Evolutionary conservation across 2,888 invertebrate genomes (phyloP).

Genomic region (Lordiphosa fenestrarum): DNA sequence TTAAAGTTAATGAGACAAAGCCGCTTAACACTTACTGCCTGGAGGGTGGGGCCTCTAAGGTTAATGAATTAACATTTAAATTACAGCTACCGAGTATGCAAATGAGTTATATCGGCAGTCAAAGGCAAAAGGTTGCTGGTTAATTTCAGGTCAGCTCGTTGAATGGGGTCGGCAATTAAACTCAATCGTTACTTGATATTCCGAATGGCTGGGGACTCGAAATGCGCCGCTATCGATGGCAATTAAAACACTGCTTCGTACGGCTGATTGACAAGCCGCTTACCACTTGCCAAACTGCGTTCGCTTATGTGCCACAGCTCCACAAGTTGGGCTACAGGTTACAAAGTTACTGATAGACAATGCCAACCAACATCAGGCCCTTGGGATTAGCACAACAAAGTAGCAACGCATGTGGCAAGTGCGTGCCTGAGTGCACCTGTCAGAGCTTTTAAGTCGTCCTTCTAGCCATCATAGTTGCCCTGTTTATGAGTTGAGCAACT

Average conservation of each 20-base stretch:
- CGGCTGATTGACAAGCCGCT: conserved; percentile 8
- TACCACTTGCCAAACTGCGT: conserved; percentile 6
- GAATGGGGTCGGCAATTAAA: conserved; percentile 59
- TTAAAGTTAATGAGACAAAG: conserved; percentile 64
- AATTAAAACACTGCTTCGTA: neutral
- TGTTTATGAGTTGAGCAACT: conserved; percentile 51
- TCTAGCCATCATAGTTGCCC: conserved; percentile 43
- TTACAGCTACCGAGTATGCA: conserved; percentile 27
- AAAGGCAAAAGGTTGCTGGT: conserved; percentile 10
- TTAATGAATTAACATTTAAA: conserved; percentile 57
- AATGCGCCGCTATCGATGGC: neutral
- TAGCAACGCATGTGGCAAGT: conserved; percentile 41
- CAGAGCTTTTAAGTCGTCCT: conserved; percentile 53
- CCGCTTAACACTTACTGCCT: conserved; percentile 11
- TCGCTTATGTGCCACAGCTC: conserved; percentile 9
- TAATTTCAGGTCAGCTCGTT: conserved; percentile 22
- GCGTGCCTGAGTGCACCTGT: conserved; percentile 63
- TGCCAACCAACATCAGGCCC: conserved; percentile 21
- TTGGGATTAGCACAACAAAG: conserved; percentile 52
- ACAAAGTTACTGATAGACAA: conserved; percentile 30
- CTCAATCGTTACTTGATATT: conserved; percentile 48
- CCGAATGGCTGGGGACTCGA: conserved; percentile 43
- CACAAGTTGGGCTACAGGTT: conserved; percentile 11
- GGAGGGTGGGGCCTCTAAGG: conserved; percentile 10
- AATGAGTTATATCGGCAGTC: conserved; percentile 54